Evolutionary conservation across 2,797 vertebrate species (phyloP).

Genomic region (Chiloscyllium punctatum): DNA sequence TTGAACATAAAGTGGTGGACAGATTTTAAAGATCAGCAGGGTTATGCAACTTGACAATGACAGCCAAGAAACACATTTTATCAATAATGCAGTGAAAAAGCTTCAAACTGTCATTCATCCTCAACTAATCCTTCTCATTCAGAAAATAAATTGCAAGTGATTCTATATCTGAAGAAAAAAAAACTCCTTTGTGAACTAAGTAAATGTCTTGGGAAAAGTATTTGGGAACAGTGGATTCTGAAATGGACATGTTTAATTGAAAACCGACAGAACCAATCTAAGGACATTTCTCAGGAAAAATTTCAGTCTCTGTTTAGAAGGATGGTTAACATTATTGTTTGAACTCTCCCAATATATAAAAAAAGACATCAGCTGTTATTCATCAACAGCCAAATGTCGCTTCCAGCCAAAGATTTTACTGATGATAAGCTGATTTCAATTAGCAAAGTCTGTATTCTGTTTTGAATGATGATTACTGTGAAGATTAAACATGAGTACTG

Average conservation of each 20-base stretch:
- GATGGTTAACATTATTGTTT: constrained; percentile 36
- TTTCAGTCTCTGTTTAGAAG: constrained; percentile 5
- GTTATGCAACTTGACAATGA: constrained; percentile 18
- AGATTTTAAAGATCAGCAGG: constrained; percentile 7
- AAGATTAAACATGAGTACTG: not conserved
- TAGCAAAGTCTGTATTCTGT: constrained; percentile 35
- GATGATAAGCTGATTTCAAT: constrained; percentile 37
- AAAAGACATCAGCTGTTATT: constrained; percentile 37
- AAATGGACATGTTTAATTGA: constrained; percentile 36
- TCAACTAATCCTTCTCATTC: constrained; percentile 1
- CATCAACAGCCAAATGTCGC: constrained; percentile 35
- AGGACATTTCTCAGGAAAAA: constrained; percentile 27
- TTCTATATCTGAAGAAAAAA: constrained; percentile 29
- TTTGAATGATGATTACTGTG: constrained; percentile 30
- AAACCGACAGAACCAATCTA: constrained; percentile 31
- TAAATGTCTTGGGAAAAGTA: constrained; percentile 32
- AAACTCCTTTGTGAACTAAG: constrained; percentile 11
- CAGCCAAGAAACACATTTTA: constrained; percentile 5
- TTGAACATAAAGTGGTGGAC: not conserved
- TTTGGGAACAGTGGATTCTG: constrained; percentile 24
- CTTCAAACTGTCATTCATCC: constrained; percentile 30
- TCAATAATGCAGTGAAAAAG: constrained; percentile 17
- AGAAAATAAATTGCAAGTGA: constrained; percentile 31
- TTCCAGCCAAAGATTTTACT: constrained; percentile 34
- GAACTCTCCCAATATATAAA: constrained; percentile 26